A percentile compares a stretch with the other conserved stretches of the same genome.
Evolutionary conservation across 2,113 vertebrate genomes (phyloP).

Genomic region (Eulemur macaco): DNA sequence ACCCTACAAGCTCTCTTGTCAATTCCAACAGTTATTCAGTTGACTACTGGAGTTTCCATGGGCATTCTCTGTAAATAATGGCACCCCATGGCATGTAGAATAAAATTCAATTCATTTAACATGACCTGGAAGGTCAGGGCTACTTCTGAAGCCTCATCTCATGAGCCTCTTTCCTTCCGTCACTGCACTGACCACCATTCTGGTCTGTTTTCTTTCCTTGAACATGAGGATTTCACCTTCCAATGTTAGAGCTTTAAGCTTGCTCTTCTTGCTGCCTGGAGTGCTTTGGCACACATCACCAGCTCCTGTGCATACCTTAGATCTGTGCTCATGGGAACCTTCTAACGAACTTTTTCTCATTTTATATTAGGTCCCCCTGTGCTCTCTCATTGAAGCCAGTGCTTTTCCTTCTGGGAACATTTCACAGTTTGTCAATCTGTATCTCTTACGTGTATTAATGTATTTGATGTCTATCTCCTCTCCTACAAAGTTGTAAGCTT

Average conservation of each 20-base stretch:
- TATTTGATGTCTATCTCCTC: background rate
- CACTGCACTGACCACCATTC: background rate
- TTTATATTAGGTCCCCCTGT: background rate
- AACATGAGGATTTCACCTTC: too few species aligned
- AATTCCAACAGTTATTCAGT: background rate
- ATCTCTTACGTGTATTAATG: background rate
- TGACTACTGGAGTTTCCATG: background rate
- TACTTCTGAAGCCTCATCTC: accelerated
- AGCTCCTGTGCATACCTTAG: background rate
- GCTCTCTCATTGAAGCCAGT: background rate
- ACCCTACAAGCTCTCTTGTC: background rate
- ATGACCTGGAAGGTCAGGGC: background rate
- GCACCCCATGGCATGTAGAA: background rate
- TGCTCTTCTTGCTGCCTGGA: background rate
- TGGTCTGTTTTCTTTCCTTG: background rate
- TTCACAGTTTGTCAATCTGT: background rate
- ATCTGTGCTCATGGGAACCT: background rate
- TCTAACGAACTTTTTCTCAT: background rate
- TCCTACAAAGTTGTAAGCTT: background rate
- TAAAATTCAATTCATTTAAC: background rate
- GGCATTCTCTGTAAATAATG: background rate
- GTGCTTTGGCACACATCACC: background rate
- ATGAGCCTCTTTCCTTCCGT: background rate
- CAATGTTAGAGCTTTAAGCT: background rate
- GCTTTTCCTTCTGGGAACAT: background rate